Evolutionary conservation across 2,797 vertebrate genomes (phyloP).

Genomic region (Hipposideros larvatus): DNA sequence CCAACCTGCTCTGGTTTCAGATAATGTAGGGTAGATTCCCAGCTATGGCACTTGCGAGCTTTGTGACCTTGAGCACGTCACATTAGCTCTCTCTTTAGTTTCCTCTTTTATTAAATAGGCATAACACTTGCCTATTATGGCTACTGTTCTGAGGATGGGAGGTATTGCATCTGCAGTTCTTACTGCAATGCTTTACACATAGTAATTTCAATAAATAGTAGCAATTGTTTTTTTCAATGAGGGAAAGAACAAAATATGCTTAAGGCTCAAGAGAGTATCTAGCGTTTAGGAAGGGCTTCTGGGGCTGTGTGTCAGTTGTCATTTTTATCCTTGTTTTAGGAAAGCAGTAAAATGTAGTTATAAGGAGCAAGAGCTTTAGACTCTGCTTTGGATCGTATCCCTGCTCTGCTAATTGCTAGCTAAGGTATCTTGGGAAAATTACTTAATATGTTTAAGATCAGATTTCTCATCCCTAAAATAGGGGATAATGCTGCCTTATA

Average conservation of each 20-base stretch:
- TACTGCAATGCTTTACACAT: neutral
- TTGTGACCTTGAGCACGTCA: neutral
- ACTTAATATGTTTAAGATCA: constrained; percentile 39
- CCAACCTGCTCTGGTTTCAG: neutral
- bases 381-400: constrained; percentile 9
- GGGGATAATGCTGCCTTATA: neutral
- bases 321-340: neutral
- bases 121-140: neutral
- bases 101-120: neutral
- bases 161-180: neutral
- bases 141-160: neutral
- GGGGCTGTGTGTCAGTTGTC: neutral
- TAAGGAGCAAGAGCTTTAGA: constrained; percentile 27
- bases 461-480: constrained; percentile 15
- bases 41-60: neutral
- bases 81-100: neutral
- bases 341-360: neutral
- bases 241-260: constrained; percentile 4
- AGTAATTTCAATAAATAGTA: constrained; percentile 43
- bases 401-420: neutral
- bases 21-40: neutral
- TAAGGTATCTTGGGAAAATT: neutral
- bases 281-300: neutral
- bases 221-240: neutral
- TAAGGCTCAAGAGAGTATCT: neutral